phyloP scores from a whole-genome alignment of 2,797 vertebrate species.

The Hoplostethus atlanticus region DNA sequence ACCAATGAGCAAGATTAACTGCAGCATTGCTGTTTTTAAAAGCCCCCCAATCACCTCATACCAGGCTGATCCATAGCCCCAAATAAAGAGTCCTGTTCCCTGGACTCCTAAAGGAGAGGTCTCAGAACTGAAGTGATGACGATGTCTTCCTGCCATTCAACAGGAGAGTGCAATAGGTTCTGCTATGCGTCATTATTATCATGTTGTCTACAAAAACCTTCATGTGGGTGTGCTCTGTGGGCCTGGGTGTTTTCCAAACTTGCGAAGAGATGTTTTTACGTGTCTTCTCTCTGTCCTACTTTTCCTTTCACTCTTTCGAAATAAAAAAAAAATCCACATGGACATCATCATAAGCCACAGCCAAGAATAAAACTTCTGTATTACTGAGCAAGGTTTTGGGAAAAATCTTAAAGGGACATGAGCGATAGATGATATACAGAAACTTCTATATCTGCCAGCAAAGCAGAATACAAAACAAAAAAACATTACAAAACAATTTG shows the following conservation, averaged over 20 bases:
- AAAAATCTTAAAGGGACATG: not conserved
- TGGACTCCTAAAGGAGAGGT: not conserved
- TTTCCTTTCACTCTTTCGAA: slow-evolving; percentile 28
- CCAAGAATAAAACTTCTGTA: not conserved
- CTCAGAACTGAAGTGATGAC: not conserved
- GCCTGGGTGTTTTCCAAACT: slow-evolving; percentile 29
- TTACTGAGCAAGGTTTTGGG: not conserved
- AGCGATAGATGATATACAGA: too few species aligned
- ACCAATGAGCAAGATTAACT: slow-evolving; percentile 8
- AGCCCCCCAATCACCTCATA: not conserved
- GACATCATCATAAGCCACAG: not conserved
- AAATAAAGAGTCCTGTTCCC: slow-evolving; percentile 20
- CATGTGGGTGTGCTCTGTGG: slow-evolving; percentile 11
- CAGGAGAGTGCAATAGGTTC: not conserved
- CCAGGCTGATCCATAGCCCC: not conserved
- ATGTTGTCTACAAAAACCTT: slow-evolving; percentile 14
- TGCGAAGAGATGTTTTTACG: not conserved
- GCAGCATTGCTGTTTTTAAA: slow-evolving; percentile 6
- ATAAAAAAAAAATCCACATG: not conserved
- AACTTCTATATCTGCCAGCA: slow-evolving; percentile 4
- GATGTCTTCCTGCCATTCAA: not conserved
- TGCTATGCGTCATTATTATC: slow-evolving; percentile 14
- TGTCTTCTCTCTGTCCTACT: slow-evolving; percentile 19
- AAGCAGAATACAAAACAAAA: not conserved
- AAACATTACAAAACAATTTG: not conserved